These are phyloP conservation scores for Mactra quadrangularis DNA, from an alignment of 1,140 invertebrate genomes.

Conservation along the genomic window DNA sequence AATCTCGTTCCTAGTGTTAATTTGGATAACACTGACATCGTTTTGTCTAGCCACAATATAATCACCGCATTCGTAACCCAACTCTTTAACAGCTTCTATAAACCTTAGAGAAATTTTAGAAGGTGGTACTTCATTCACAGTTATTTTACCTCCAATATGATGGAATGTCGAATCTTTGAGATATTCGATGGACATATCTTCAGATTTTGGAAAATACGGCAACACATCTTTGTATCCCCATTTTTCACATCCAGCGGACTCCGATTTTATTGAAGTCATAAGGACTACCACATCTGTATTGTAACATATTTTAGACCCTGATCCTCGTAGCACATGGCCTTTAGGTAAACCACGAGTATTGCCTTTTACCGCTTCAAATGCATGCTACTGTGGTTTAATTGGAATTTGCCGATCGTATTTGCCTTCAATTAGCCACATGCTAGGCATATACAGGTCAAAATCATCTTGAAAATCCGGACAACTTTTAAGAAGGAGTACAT, in stretches of 20 bases:
- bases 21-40: constrained; percentile 27
- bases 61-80: constrained; percentile 81
- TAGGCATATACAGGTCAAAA: constrained; percentile 86
- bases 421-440: constrained; percentile 41
- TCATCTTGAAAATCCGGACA: constrained; percentile 95
- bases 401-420: constrained; percentile 95
- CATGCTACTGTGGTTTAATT: constrained; percentile 92
- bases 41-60: constrained; percentile 43
- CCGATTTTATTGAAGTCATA: constrained; percentile 94
- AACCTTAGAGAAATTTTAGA: neutral
- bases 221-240: constrained; percentile 56
- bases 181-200: constrained; percentile 31
- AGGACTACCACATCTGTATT: constrained; percentile 94
- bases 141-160: constrained; percentile 23
- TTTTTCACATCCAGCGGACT: constrained; percentile 11
- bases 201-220: constrained; percentile 56
- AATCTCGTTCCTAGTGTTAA: constrained; percentile 21
- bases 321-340: constrained; percentile 85
- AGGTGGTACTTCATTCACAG: neutral
- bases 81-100: constrained; percentile 15
- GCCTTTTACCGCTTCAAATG: constrained; percentile 90
- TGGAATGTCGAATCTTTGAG: constrained; percentile 40
- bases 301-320: constrained; percentile 76
- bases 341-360: constrained; percentile 86
- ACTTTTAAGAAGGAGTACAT: constrained; percentile 93